Evolutionary conservation across 2,888 invertebrate genomes (phyloP).

Genomic region (Invenusta paracnida): DNA sequence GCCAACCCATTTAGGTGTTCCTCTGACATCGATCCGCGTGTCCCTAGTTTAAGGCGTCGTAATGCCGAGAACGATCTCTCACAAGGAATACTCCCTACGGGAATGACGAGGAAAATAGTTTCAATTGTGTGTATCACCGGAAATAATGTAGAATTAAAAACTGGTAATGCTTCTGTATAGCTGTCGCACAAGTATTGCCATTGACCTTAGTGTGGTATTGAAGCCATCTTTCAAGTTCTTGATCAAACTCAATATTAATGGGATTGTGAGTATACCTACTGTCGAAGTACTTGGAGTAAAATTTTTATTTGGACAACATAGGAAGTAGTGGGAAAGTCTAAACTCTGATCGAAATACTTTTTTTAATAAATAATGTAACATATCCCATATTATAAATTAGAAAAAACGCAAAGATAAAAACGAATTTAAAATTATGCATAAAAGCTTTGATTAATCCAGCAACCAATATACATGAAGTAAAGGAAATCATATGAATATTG

Average conservation of each 20-base stretch:
- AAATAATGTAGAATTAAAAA: conserved; percentile 5
- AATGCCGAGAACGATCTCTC: conserved; percentile 4
- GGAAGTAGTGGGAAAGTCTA: too few species aligned
- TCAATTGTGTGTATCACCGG: conserved; percentile 2
- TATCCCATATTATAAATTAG: too few species aligned
- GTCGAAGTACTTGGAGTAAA: not conserved
- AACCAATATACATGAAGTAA: too few species aligned
- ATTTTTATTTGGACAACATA: not conserved
- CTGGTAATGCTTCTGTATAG: not conserved
- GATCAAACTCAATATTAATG: conserved; percentile 21
- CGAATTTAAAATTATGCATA: too few species aligned
- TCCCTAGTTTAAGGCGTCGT: not conserved
- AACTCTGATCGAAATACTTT: too few species aligned
- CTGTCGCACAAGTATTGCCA: conserved; percentile 16
- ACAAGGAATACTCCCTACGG: not conserved
- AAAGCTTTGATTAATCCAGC: too few species aligned
- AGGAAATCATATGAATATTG: too few species aligned
- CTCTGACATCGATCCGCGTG: conserved; percentile 19
- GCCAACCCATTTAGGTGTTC: not conserved
- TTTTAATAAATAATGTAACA: too few species aligned
- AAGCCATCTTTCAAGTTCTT: conserved; percentile 11
- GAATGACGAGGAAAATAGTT: not conserved
- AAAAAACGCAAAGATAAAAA: too few species aligned
- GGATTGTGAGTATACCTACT: not conserved
- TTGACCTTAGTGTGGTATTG: not conserved